A percentile compares a stretch with the other conserved stretches of the same genome.
Conservation (phyloP, 2,113 vertebrate species). For the Campylomormyrus tamandua region DNA sequence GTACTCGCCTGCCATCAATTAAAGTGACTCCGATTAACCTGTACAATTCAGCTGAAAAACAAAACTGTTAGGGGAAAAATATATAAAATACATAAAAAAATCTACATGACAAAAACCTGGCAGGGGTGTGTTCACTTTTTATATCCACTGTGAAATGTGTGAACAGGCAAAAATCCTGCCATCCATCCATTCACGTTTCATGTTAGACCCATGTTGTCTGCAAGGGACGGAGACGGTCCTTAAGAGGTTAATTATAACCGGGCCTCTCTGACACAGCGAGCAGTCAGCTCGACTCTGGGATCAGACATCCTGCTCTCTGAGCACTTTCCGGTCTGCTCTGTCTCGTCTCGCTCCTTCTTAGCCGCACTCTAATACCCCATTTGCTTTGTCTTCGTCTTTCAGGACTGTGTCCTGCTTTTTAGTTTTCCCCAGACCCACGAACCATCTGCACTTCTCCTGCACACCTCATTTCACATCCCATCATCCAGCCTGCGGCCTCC, state of each 20-base stretch:
- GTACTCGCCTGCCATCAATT: no score
- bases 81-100: no score
- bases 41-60: no score
- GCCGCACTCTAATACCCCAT: background rate
- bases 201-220: background rate
- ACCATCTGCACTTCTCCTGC: background rate
- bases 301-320: background rate
- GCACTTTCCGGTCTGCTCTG: no score
- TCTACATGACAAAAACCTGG: no score
- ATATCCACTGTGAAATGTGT: background rate
- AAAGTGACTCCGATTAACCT: no score
- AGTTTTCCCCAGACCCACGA: background rate
- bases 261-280: background rate
- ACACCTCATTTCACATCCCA: background rate
- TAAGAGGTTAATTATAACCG: background rate
- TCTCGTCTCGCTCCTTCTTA: background rate
- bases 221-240: background rate
- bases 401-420: background rate
- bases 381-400: background rate
- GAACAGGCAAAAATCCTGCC: background rate
- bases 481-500: background rate
- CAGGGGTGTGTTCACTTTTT: no score
- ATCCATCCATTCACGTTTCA: background rate
- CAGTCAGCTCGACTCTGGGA: background rate
- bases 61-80: no score